Base-by-base conservation (phyloP, 1,140 invertebrate genomes). In the Calosoma granatense region DNA sequence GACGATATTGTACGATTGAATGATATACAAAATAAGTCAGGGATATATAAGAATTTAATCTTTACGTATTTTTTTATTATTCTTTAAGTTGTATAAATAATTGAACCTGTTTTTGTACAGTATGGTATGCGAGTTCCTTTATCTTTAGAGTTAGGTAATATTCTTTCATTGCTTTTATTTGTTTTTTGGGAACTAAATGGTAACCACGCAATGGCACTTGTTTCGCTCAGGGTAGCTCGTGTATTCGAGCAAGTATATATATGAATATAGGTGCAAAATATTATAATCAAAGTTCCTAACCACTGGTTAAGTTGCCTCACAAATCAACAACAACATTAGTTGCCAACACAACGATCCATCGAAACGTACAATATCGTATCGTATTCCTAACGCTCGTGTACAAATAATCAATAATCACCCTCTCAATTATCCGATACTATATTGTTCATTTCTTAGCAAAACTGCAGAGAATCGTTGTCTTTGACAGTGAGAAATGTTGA, bases 71-170 rank as follows among this genome's bases (percentile, higher is more conserved):
- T 41, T 20, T 57, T 58, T 58, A 55, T 56, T 60, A 26, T 36
- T 61, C n/a, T 61, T 21, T 30, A 56, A 21, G 39, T 20, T 23
- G 41, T 51, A 41, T 21, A 22, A 52, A 22, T 20, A 39, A 26
- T 57, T 23, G 23, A 21, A 51, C 26, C 20, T 6, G 41, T 47
- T 47, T n/a, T 61, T 65, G 64, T 64, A 63, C 59, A 67, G 65
- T 66, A 59, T 62, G 69, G 69, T 71, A 70, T 71, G 59, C 65
- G 64, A 71, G 69, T 71, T 71, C 69, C 69, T 71, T 62, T 52
- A 54, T 52, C 30, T 23, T n/a, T 57, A 51, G 30, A 52, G 22
- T 57, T 57, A 17, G 26, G 26, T 36, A 36, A n/a, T 36, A 9
- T 36, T 6, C 6, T 36, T 36, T 9, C n/a, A 9, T 36, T 36